Base-by-base conservation (phyloP, 2,797 vertebrate genomes). In the Urocyon cinereoargenteus region DNA sequence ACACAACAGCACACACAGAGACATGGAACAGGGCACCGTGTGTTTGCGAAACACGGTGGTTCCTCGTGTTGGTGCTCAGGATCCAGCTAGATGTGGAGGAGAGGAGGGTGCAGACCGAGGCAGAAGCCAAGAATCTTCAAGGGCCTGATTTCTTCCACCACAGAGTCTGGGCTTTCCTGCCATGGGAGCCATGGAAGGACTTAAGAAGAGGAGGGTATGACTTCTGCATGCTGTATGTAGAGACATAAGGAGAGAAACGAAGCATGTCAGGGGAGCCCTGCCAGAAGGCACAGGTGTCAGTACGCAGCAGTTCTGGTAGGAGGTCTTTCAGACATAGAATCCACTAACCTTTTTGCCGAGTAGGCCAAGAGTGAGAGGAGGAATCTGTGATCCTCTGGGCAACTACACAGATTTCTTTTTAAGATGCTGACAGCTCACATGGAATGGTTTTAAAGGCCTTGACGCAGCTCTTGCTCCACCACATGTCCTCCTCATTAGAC, bases 21-120 rank as follows among this genome's bases (percentile, higher is more conserved):
- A 49, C 1, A 11, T 1, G n/a, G 36, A 2, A 14, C n/a, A 18
- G 40, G 14, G 10, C 45, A 3, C 0, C 0, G 4, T 2, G 0
- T 3, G 18, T 64, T 45, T 45, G 18, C 16, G 34, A 68, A 77
- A 40, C 24, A 19, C 1, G 0, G 5, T 31, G 7, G 40, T 12
- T 88, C 22, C 49, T 68, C 0, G 9, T 3, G 34, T 12, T 82
- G 34, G 4, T 62, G 45, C 22, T 45, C 1, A 9, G 36, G 5
- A 16, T 55, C 53, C 40, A 34, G 22, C 1, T 8, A 18, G n/a
- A 31, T n/a, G 6, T 61, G 34, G 55, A 70, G 79, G 40, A n/a
- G 66, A 36, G 12, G 28, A 7, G 16, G n/a, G 13, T 53, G 5
- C 61, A 72, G 28, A 55, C 0, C 11, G 6, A 70, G n/a, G 9